These are phyloP conservation scores for Arothron firmamentum DNA, from an alignment of 2,113 vertebrate species.

Conservation along the genomic window DNA sequence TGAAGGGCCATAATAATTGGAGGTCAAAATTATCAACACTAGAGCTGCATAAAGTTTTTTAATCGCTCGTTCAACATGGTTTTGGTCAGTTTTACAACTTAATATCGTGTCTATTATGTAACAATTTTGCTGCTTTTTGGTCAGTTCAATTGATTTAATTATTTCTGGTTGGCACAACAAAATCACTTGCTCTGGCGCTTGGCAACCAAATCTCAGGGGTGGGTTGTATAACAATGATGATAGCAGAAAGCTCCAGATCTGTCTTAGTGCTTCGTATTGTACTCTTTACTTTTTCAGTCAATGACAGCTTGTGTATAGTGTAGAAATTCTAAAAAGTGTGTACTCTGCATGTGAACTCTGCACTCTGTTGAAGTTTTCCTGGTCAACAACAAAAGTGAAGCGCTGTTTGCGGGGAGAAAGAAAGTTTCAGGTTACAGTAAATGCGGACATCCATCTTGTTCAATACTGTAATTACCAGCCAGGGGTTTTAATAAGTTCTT, in stretches of 20 bases:
- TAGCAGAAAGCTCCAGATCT: conserved; percentile 24
- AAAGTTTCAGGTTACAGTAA: conserved; percentile 49
- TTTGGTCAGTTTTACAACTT: too few relatives aligned
- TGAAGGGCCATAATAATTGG: neutral
- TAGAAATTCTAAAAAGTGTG: conserved; percentile 54
- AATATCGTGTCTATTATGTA: too few relatives aligned
- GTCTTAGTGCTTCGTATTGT: conserved; percentile 56
- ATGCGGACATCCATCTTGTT: conserved; percentile 36
- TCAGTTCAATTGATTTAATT: too few relatives aligned
- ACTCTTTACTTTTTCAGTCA: conserved; percentile 31
- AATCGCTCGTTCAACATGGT: neutral
- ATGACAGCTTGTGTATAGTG: conserved; percentile 58
- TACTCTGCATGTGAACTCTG: conserved; percentile 67
- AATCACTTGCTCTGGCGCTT: conserved; percentile 36
- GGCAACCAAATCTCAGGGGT: conserved; percentile 55
- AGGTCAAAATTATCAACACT: neutral
- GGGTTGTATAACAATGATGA: conserved; percentile 48
- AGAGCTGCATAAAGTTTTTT: neutral
- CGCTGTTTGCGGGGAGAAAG: conserved; percentile 40
- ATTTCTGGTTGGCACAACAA: neutral
- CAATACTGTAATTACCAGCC: conserved; percentile 20
- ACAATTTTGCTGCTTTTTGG: too few relatives aligned
- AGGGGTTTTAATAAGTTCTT: conserved; percentile 25
- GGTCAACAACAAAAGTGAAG: conserved; percentile 47
- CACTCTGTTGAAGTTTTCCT: conserved; percentile 53